Evolutionary conservation across 1,140 invertebrate genomes (phyloP).

Genomic region (Drosophila ananassae): DNA sequence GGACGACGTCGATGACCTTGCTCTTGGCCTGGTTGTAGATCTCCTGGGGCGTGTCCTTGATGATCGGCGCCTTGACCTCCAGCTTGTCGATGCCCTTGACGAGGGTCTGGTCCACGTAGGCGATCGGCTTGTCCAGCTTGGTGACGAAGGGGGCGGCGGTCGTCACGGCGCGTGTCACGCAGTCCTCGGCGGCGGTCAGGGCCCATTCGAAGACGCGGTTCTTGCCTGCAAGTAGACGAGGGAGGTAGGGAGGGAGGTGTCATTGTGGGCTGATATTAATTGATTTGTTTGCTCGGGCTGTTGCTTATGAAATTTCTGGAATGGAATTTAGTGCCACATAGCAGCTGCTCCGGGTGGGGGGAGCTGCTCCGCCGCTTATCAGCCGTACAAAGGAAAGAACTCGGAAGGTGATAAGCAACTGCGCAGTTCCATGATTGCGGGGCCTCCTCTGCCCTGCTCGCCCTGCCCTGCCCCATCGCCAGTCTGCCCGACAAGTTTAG

Average conservation of each 20-base stretch:
- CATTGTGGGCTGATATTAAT: slow-evolving; percentile 16
- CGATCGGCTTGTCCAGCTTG: slow-evolving; percentile 86
- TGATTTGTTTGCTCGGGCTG: slow-evolving; percentile 4
- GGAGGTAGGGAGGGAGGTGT: not conserved
- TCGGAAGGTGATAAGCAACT: slow-evolving; percentile 33
- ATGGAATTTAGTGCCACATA: not conserved
- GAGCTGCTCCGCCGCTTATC: slow-evolving; percentile 9
- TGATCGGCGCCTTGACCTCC: slow-evolving; percentile 88
- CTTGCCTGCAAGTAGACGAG: slow-evolving; percentile 83
- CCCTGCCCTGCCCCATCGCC: slow-evolving; percentile 9
- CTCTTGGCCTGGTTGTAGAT: slow-evolving; percentile 89
- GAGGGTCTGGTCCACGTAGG: slow-evolving; percentile 88
- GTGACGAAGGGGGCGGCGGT: slow-evolving; percentile 87
- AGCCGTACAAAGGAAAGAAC: not conserved
- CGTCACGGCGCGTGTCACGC: slow-evolving; percentile 86
- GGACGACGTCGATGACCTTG: slow-evolving; percentile 87
- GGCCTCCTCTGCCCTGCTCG: not conserved
- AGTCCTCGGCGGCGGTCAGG: slow-evolving; percentile 88
- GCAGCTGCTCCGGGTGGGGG: not conserved
- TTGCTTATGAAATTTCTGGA: slow-evolving; percentile 9
- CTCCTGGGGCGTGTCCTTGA: slow-evolving; percentile 88
- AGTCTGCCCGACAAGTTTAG: slow-evolving; percentile 44
- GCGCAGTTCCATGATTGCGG: slow-evolving; percentile 24
- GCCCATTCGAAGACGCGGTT: slow-evolving; percentile 88
- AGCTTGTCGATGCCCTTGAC: slow-evolving; percentile 88